Evolutionary conservation across 2,888 invertebrate genomes (phyloP).

Genomic region (Sericinus montela): DNA sequence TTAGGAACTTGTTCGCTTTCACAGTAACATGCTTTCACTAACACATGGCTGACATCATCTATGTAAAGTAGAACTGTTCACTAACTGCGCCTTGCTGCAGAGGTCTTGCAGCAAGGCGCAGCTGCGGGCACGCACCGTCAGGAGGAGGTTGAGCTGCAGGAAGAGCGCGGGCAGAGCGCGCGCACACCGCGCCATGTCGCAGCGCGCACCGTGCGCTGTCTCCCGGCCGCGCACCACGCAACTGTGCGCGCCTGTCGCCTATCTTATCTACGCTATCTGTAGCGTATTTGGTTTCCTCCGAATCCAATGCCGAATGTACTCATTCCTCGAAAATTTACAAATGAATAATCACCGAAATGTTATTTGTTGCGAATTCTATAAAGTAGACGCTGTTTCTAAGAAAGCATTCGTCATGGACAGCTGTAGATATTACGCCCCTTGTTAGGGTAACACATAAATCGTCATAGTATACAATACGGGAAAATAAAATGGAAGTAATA

Average conservation of each 20-base stretch:
- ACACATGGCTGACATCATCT: no score
- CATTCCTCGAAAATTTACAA: conserved; percentile 36
- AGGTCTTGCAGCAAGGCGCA: neutral
- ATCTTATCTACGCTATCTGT: conserved; percentile 15
- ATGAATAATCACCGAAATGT: conserved; percentile 9
- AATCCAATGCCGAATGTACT: neutral
- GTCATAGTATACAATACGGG: no score
- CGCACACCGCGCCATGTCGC: conserved; percentile 30
- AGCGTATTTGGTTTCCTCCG: conserved; percentile 2
- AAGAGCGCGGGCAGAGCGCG: conserved; percentile 40
- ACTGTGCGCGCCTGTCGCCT: neutral
- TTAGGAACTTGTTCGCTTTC: no score
- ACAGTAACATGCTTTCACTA: no score
- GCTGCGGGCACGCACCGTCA: conserved; percentile 41
- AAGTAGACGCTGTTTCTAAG: no score
- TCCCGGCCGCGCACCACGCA: no score
- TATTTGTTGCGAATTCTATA: neutral
- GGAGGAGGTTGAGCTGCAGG: conserved; percentile 51
- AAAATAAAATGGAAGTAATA: no score
- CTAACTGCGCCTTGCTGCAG: no score
- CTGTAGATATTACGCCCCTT: no score
- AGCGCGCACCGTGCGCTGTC: neutral
- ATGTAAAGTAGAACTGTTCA: no score
- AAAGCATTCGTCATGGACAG: no score
- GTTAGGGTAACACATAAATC: no score